Evolutionary conservation across 2,797 vertebrate genomes (phyloP), one percentile per base, ranked within the genome.

Genomic region (Alosa sapidissima): DNA sequence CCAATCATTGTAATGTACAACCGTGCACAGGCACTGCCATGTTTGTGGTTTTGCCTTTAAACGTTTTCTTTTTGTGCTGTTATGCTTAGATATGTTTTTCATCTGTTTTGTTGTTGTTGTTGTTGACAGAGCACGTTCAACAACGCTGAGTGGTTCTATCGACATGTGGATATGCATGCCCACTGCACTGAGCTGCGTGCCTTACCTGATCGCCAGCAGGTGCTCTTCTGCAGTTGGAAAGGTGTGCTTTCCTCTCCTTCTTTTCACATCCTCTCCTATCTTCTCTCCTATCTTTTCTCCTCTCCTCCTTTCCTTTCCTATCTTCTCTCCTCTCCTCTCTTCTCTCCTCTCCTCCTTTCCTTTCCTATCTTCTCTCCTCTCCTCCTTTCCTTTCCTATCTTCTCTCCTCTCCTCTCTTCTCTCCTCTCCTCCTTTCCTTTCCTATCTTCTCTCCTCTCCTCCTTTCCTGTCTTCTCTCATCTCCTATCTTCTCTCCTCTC

Each of bases 81-180:
- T 81, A 48, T 24, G 51, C 24, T 51, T 14, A 36, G 48, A 16
- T 11, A n/a, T n/a, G 28, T 33, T 28, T 54, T 0, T 75, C 11
- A 54, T 49, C 55, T 19, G 78, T 13, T 52, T 14, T 41, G 62
- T 49, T 14, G 13, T 62, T 82, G 33, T 81, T 6, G 19, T 55
- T 55, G 55, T 58, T 41, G 9, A 7, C 4, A 96, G 96, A 94
- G 95, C 88, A 92, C 94, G 6, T 96, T 96, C 88, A 95, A 94
- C 88, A 97, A 96, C 58, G 93, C 95, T 0, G 93, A 95, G 90
- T 96, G 96, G 95, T 97, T 97, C 92, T 95, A 96, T 86, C 92
- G 95, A 16, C 94, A 95, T 75, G 95, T 96, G 88, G 94, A 95
- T 91, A 94, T 95, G 91, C 95, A 94, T 5, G 93, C 94, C 16